phyloP scores from a whole-genome alignment of 2,797 vertebrate species.

The Sarcoramphus papa region DNA sequence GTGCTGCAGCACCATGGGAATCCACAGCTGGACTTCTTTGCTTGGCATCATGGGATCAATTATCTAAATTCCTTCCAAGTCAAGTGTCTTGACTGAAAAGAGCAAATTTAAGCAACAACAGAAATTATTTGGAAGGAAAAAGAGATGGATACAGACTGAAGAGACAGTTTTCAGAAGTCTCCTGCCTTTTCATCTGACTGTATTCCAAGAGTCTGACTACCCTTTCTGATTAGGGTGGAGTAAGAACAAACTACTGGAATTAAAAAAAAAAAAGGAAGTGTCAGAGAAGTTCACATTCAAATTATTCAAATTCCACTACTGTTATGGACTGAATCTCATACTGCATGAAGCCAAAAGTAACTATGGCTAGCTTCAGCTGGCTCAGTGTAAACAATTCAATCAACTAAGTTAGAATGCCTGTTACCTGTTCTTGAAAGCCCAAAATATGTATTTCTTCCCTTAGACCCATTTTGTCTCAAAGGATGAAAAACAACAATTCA shows the following conservation, averaged over 20 bases:
- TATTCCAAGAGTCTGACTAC: background rate
- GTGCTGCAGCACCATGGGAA: background rate
- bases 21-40: background rate
- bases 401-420: background rate
- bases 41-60: background rate
- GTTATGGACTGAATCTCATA: background rate
- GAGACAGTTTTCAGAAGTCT: background rate
- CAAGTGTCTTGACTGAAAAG: background rate
- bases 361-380: background rate
- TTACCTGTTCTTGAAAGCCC: background rate
- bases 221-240: background rate
- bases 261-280: background rate
- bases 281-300: background rate
- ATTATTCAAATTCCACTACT: background rate
- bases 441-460: background rate
- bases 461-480: background rate
- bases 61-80: background rate
- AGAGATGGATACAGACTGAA: no score
- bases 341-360: background rate
- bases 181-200: background rate
- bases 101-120: background rate
- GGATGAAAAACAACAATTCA: background rate
- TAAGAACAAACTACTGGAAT: background rate
- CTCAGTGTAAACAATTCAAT: background rate
- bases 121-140: background rate